Evolutionary conservation across 2,888 invertebrate genomes (phyloP).

Genomic region (Andrena haemorrhoa): DNA sequence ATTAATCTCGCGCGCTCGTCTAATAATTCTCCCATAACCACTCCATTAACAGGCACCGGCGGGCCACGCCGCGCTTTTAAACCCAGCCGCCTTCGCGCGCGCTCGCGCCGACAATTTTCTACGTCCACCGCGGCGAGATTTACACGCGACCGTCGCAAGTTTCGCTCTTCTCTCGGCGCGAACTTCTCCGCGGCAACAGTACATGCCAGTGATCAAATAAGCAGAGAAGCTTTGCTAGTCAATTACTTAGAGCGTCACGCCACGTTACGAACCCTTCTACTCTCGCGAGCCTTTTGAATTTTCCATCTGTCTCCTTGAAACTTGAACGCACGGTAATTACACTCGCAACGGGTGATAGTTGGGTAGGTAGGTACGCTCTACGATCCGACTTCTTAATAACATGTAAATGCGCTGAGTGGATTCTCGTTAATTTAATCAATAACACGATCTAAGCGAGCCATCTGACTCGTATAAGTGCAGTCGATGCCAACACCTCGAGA

Average conservation of each 20-base stretch:
- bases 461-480: background rate
- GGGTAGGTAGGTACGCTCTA: background rate
- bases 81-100: constrained; percentile 29
- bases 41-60: constrained; percentile 69
- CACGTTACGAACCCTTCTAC: background rate
- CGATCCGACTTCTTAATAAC: background rate
- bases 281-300: background rate
- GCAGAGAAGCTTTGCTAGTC: constrained; percentile 13
- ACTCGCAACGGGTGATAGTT: background rate
- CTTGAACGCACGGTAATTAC: constrained; percentile 6
- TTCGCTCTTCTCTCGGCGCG: constrained; percentile 26
- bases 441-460: constrained; percentile 9
- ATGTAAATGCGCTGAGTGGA: background rate
- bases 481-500: background rate
- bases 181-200: constrained; percentile 31
- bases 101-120: constrained; percentile 31
- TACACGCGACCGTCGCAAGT: constrained; percentile 56
- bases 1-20: constrained; percentile 72
- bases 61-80: constrained; percentile 53
- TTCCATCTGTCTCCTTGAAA: background rate
- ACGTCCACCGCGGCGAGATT: constrained; percentile 48
- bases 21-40: constrained; percentile 74
- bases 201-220: constrained; percentile 19
- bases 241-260: constrained; percentile 12
- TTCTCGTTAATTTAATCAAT: constrained; percentile 22